These are phyloP conservation scores for Oxytorus armatus DNA, from an alignment of 2,888 invertebrate genomes.

Conservation along the genomic window DNA sequence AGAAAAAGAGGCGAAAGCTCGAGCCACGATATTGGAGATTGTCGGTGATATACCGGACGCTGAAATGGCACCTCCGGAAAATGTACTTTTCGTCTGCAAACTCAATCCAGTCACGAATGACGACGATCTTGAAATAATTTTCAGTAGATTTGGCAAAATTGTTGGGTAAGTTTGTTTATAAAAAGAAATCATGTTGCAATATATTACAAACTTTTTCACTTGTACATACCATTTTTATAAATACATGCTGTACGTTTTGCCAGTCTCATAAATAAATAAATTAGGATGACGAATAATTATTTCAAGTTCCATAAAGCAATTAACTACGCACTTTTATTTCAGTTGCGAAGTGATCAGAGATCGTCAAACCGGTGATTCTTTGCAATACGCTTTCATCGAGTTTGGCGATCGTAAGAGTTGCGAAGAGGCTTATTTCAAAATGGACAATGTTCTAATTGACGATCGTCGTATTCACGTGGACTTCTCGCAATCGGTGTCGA, in stretches of 20 bases:
- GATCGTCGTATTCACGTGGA: constrained; percentile 99
- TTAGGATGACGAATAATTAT: neutral
- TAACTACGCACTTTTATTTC: no score
- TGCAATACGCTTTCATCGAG: constrained; percentile 99
- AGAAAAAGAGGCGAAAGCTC: constrained; percentile 96
- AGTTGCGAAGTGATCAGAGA: constrained; percentile 99
- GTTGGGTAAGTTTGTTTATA: constrained; percentile 85
- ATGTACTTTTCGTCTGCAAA: constrained; percentile 99
- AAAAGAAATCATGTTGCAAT: neutral
- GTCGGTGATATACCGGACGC: constrained; percentile 99
- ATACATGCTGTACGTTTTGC: neutral
- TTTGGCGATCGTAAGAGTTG: constrained; percentile 96
- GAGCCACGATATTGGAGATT: constrained; percentile 99
- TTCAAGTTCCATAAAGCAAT: no score
- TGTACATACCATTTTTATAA: no score
- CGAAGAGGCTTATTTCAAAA: constrained; percentile 99
- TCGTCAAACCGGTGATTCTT: constrained; percentile 95
- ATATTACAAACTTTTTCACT: neutral
- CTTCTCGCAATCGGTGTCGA: constrained; percentile 99
- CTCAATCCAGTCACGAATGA: constrained; percentile 99
- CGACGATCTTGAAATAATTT: constrained; percentile 98
- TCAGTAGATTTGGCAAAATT: constrained; percentile 97
- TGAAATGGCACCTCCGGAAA: constrained; percentile 99
- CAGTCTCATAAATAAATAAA: no score
- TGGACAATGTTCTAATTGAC: constrained; percentile 99